Conservation (phyloP, 2,113 vertebrate species). For the Pedetes capensis region DNA sequence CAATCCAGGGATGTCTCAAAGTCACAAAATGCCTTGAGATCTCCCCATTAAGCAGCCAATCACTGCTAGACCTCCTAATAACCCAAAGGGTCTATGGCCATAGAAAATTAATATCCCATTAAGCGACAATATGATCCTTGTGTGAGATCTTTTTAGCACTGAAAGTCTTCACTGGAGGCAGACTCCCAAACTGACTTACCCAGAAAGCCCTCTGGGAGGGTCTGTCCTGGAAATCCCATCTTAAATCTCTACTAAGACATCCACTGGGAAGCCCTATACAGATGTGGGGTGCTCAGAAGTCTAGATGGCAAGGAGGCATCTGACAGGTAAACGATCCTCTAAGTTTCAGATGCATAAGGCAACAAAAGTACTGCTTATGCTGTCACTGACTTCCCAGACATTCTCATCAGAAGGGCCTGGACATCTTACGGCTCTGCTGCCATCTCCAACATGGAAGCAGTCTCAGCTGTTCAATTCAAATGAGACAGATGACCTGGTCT, state of each 20-base stretch:
- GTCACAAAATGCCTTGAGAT: not conserved
- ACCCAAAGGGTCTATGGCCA: not conserved
- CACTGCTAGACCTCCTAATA: not conserved
- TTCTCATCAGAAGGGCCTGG: not conserved
- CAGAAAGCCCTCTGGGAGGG: not conserved
- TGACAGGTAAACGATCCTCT: not conserved
- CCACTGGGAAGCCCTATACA: not conserved
- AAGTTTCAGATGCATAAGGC: not conserved
- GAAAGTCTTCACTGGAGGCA: not conserved
- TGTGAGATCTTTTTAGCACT: not conserved
- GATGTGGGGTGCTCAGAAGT: not conserved
- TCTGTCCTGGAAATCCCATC: not conserved
- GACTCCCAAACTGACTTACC: not conserved
- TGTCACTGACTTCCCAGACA: not conserved
- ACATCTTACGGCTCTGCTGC: not conserved
- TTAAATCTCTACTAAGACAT: not conserved
- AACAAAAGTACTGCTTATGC: not conserved
- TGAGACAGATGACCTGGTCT: not conserved
- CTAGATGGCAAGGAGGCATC: not conserved
- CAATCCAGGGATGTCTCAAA: not conserved
- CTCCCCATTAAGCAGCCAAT: not conserved
- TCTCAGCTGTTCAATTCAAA: conserved; percentile 3
- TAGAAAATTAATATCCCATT: not conserved
- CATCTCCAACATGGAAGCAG: not conserved
- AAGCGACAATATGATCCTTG: not conserved